These are phyloP conservation scores for Platypus cylindrus DNA, from an alignment of 2,888 invertebrate species.

Conservation along the genomic window DNA sequence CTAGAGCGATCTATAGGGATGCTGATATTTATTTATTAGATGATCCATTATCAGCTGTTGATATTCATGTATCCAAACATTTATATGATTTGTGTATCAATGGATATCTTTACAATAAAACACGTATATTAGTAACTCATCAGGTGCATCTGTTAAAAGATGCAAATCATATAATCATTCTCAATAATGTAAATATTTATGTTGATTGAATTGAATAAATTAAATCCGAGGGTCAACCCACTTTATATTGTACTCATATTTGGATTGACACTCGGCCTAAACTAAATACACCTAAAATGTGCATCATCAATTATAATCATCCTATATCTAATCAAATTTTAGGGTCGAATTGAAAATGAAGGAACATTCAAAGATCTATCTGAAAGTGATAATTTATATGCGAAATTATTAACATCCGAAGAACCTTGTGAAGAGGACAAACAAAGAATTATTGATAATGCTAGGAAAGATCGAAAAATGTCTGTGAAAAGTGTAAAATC, in stretches of 20 bases:
- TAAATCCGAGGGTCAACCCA: no score
- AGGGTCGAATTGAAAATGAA: conserved; percentile 38
- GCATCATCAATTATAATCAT: no score
- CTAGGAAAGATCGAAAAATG: conserved; percentile 26
- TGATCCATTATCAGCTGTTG: conserved; percentile 79
- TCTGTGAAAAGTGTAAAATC: conserved; percentile 26
- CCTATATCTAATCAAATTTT: no score
- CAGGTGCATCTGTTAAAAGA: conserved; percentile 69
- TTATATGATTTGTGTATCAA: conserved; percentile 68
- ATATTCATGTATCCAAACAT: conserved; percentile 65
- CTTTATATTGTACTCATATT: no score
- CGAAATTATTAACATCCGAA: conserved; percentile 35
- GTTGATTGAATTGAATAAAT: background rate
- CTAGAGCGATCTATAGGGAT: conserved; percentile 54
- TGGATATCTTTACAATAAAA: conserved; percentile 50
- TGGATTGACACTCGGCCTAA: no score
- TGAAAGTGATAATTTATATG: conserved; percentile 38
- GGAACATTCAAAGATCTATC: conserved; percentile 37
- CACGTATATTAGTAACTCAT: conserved; percentile 71
- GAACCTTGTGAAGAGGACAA: conserved; percentile 31
- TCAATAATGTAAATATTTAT: conserved; percentile 42
- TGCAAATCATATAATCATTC: conserved; percentile 51
- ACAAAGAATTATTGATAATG: conserved; percentile 18
- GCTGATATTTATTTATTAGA: conserved; percentile 73
- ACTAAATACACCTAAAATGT: no score